These are phyloP conservation scores for Sandelia bainsii DNA, from an alignment of 2,797 vertebrate genomes.

Conservation along the genomic window DNA sequence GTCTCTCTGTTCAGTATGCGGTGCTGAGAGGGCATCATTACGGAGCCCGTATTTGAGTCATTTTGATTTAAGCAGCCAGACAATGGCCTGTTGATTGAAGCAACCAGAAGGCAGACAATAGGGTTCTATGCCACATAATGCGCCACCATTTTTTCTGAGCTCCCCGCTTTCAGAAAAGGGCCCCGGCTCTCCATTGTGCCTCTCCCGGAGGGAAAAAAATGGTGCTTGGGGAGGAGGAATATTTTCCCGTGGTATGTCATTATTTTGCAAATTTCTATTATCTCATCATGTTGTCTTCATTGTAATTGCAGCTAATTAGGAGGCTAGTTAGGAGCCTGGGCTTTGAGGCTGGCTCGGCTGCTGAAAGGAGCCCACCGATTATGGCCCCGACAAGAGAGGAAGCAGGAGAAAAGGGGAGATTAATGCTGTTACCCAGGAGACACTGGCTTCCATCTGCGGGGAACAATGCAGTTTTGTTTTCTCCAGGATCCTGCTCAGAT, in stretches of 20 bases:
- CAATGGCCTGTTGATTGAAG: conserved; percentile 99
- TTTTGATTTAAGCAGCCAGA: conserved; percentile 99
- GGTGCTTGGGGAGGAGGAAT: conserved; percentile 99
- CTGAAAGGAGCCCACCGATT: conserved; percentile 99
- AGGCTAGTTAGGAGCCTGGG: conserved; percentile 99
- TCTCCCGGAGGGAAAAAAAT: conserved; percentile 88
- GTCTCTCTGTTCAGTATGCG: conserved; percentile 93
- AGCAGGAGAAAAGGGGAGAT: conserved; percentile 95
- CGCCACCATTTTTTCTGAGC: conserved; percentile 95
- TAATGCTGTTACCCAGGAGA: conserved; percentile 99
- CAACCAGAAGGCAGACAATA: conserved; percentile 99
- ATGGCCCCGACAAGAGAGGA: conserved; percentile 96
- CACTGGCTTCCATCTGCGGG: conserved; percentile 99
- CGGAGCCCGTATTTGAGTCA: conserved; percentile 99
- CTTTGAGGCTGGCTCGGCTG: conserved; percentile 99
- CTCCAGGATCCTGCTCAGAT: conserved; percentile 99
- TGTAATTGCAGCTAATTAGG: conserved; percentile 99
- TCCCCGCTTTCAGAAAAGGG: conserved; percentile 91
- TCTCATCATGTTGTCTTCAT: conserved; percentile 99
- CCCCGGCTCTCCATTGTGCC: conserved; percentile 95
- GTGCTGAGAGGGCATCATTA: conserved; percentile 99
- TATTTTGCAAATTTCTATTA: conserved; percentile 99
- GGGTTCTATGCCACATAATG: conserved; percentile 99
- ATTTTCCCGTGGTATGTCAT: conserved; percentile 99
- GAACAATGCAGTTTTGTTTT: conserved; percentile 99